phyloP scores from a whole-genome alignment of 1,140 invertebrate genomes.

The Drosophila pectinifera region DNA sequence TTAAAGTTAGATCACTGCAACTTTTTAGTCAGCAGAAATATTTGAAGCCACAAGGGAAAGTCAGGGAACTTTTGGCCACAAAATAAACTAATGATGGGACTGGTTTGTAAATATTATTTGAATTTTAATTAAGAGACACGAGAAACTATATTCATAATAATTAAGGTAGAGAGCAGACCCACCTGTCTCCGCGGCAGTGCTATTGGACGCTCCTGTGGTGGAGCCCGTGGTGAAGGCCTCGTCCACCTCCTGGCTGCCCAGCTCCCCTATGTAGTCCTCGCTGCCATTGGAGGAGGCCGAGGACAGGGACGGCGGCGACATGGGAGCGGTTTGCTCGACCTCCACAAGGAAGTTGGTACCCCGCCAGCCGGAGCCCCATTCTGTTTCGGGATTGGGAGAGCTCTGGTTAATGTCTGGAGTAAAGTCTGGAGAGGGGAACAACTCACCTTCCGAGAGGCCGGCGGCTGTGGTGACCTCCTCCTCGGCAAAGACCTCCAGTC shows the following conservation, averaged over 20 bases:
- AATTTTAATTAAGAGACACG: too few relatives aligned
- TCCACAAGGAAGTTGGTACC: conserved; percentile 83
- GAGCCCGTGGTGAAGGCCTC: conserved; percentile 38
- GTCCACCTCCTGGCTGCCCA: conserved; percentile 67
- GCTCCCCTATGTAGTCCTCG: conserved; percentile 66
- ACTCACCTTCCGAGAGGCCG: conserved; percentile 77
- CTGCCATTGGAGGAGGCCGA: conserved; percentile 35
- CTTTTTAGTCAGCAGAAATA: not conserved
- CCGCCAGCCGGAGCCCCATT: conserved; percentile 82
- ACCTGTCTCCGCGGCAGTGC: conserved; percentile 59
- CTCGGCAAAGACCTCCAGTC: conserved; percentile 60
- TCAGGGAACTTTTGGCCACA: not conserved
- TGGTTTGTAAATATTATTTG: too few relatives aligned
- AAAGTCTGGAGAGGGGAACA: too few relatives aligned
- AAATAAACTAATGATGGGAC: not conserved
- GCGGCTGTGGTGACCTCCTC: conserved; percentile 65
- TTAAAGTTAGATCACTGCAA: conserved; percentile 8
- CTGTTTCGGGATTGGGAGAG: conserved; percentile 25
- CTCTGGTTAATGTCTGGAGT: not conserved
- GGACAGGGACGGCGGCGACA: conserved; percentile 44
- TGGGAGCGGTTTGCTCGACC: conserved; percentile 75
- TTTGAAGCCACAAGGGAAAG: not conserved
- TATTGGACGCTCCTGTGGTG: conserved; percentile 51
- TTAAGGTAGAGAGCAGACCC: conserved; percentile 5
- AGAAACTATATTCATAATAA: too few relatives aligned